phyloP scores from a whole-genome alignment of 2,113 vertebrate species.

The Panthera leo region DNA sequence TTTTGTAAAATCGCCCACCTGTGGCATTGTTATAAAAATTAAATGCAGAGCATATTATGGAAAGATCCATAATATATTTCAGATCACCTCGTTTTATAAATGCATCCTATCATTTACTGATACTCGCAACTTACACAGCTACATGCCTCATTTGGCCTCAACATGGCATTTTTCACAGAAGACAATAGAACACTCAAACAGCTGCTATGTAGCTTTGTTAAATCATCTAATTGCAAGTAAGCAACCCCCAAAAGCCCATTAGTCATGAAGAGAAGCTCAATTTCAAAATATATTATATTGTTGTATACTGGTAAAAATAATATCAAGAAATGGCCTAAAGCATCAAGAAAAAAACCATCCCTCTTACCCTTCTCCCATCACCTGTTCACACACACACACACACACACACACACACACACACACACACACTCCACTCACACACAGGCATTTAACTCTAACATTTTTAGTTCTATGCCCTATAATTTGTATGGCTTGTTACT shows the following conservation, averaged over 20 bases:
- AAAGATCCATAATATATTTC: background rate
- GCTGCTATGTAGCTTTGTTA: background rate
- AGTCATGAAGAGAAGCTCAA: background rate
- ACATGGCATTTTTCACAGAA: constrained; percentile 11
- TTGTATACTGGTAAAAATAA: background rate
- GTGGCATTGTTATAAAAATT: background rate
- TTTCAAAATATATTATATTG: background rate
- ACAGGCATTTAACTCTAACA: background rate
- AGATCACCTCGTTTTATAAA: background rate
- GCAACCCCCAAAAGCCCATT: background rate
- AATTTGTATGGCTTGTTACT: background rate
- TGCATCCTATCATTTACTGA: background rate
- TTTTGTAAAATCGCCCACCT: background rate
- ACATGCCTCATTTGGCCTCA: constrained; percentile 8
- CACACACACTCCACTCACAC: background rate
- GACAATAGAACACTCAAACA: background rate
- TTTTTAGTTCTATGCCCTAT: background rate
- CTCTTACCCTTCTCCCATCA: background rate
- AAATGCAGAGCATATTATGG: background rate
- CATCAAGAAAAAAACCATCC: background rate
- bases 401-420: too few relatives aligned
- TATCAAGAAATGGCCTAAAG: background rate
- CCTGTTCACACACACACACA: background rate
- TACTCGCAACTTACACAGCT: background rate
- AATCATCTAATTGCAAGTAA: background rate